Percentiles rank a stretch among this genome's conserved stretches.
Conservation (phyloP, 2,888 invertebrate genomes). For the Chelonus formosanus region DNA sequence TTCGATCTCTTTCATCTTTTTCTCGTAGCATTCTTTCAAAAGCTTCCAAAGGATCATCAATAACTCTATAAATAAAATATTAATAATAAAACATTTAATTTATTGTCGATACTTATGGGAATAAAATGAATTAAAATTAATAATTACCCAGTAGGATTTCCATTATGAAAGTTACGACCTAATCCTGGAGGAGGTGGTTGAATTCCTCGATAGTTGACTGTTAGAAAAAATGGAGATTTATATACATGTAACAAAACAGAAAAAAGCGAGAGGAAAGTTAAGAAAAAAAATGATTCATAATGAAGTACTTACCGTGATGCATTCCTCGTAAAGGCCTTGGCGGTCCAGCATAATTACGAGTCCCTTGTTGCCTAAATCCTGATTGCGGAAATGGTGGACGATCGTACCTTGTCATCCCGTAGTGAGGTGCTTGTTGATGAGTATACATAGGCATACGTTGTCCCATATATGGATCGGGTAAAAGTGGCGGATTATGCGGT, state of each 20-base stretch:
- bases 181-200: constrained; percentile 72
- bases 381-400: constrained; percentile 60
- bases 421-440: constrained; percentile 53
- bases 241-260: not conserved
- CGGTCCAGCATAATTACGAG: constrained; percentile 62
- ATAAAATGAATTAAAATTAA: not conserved
- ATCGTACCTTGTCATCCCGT: constrained; percentile 53
- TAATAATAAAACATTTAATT: constrained; percentile 1
- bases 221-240: not conserved
- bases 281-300: constrained; percentile 13
- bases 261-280: not conserved
- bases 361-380: constrained; percentile 55
- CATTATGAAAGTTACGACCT: constrained; percentile 64
- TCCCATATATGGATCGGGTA: constrained; percentile 61
- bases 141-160: constrained; percentile 68
- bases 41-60: constrained; percentile 86
- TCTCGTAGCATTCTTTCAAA: constrained; percentile 87
- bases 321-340: constrained; percentile 62
- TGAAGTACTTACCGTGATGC: constrained; percentile 55
- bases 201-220: constrained; percentile 60
- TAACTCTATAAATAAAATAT: constrained; percentile 68
- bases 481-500: constrained; percentile 55
- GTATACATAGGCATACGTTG: constrained; percentile 61
- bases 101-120: constrained; percentile 11
- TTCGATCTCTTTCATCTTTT: constrained; percentile 78